phyloP scores from a whole-genome alignment of 2,113 vertebrate species.

The Stegostoma tigrinum region DNA sequence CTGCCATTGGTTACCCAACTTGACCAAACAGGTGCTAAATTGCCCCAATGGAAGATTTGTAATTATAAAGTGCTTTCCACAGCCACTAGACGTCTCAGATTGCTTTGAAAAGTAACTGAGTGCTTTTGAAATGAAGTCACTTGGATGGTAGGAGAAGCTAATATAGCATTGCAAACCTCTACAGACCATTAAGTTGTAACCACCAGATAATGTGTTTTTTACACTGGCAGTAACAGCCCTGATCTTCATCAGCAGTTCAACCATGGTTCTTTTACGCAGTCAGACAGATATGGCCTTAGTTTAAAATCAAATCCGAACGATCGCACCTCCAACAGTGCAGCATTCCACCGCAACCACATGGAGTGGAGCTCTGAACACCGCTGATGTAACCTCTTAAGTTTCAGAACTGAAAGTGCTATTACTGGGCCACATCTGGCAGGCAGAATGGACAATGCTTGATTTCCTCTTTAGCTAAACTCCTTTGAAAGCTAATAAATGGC shows the following conservation, averaged over 20 bases:
- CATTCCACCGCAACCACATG: background rate
- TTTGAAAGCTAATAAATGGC: background rate
- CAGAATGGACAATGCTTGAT: background rate
- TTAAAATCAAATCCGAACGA: background rate
- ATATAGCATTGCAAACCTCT: background rate
- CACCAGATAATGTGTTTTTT: background rate
- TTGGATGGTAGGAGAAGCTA: background rate
- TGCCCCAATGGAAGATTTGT: background rate
- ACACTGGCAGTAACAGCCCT: background rate
- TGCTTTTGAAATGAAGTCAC: background rate
- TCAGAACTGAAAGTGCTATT: background rate
- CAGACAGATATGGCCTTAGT: background rate
- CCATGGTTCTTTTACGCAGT: background rate
- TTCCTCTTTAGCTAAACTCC: background rate
- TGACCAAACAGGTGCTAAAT: background rate
- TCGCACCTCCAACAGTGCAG: background rate
- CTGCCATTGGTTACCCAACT: background rate
- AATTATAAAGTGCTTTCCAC: background rate
- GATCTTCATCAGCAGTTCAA: background rate
- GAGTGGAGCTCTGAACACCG: background rate
- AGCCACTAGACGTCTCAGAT: background rate
- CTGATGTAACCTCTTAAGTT: too few species aligned
- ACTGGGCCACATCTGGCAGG: background rate
- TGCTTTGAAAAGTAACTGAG: background rate
- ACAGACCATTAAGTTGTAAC: background rate